These are phyloP conservation scores for Mobula birostris DNA, from an alignment of 2,113 vertebrate genomes.

Conservation along the genomic window DNA sequence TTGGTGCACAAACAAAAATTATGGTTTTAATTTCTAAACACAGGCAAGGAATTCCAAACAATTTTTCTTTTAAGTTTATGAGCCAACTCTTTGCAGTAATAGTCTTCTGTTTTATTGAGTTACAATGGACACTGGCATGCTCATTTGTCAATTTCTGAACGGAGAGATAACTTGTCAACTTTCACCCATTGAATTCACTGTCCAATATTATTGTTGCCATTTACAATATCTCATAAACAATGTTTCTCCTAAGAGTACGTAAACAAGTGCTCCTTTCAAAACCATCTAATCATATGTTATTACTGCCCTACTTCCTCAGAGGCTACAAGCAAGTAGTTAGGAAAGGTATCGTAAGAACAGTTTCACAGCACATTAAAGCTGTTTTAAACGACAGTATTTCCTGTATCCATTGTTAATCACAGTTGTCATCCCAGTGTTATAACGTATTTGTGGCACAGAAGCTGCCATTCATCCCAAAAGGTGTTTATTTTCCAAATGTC, in stretches of 20 bases:
- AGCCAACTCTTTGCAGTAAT: conserved; percentile 20
- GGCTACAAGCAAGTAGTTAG: neutral
- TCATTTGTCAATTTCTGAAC: neutral
- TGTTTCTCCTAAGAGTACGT: neutral
- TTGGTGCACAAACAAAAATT: conserved; percentile 36
- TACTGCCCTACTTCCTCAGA: neutral
- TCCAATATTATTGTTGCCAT: neutral
- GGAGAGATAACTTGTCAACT: neutral
- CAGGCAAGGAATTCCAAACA: neutral
- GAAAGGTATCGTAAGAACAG: neutral
- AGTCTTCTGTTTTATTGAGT: neutral
- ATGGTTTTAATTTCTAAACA: conserved; percentile 11
- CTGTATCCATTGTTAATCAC: neutral
- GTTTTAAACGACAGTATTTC: neutral
- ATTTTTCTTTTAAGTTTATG: neutral
- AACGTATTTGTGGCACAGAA: neutral
- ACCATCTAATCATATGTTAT: neutral
- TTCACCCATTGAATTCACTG: conserved; percentile 13
- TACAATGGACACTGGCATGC: neutral
- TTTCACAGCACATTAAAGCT: neutral
- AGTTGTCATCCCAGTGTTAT: neutral
- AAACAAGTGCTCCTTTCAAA: neutral
- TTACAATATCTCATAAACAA: neutral
- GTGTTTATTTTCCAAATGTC: neutral
- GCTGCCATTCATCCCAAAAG: neutral